phyloP scores from a whole-genome alignment of 2,888 invertebrate genomes.

The Dorcus hopei region DNA sequence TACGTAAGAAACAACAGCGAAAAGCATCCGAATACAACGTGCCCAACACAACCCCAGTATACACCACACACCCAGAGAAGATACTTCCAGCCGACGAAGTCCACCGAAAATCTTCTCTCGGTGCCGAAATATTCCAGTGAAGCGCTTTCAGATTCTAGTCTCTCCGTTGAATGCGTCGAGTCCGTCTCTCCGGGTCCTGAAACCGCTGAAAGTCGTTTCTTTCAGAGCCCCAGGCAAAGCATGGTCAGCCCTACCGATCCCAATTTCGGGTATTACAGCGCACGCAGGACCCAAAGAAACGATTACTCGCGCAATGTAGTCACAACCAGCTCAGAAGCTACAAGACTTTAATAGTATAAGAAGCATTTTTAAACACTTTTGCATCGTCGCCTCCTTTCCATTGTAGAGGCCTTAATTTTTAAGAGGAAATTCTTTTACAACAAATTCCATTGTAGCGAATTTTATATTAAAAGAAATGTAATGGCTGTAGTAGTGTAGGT shows the following conservation, averaged over 20 bases:
- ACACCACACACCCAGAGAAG: conserved; percentile 51
- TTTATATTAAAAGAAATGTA: not conserved
- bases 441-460: not conserved
- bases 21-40: conserved; percentile 33
- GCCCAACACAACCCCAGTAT: conserved; percentile 46
- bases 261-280: conserved; percentile 48
- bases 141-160: conserved; percentile 63
- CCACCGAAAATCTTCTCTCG: conserved; percentile 74
- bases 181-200: conserved; percentile 36
- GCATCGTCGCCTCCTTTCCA: conserved; percentile 5
- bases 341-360: conserved; percentile 50
- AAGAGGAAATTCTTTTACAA: not conserved
- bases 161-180: conserved; percentile 70
- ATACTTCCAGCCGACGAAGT: conserved; percentile 68
- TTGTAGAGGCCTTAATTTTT: conserved; percentile 3
- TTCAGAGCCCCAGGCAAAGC: conserved; percentile 45
- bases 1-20: conserved; percentile 47
- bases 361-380: not conserved
- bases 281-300: conserved; percentile 49
- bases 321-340: conserved; percentile 67
- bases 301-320: conserved; percentile 50
- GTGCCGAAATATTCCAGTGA: conserved; percentile 64
- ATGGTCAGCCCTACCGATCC: conserved; percentile 47
- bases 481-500: not conserved
- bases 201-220: conserved; percentile 40